A percentile compares a stretch with the other conserved stretches of the same genome.
Evolutionary conservation across 2,888 invertebrate genomes (phyloP).

Genomic region (Carpatolechia fugitivella): DNA sequence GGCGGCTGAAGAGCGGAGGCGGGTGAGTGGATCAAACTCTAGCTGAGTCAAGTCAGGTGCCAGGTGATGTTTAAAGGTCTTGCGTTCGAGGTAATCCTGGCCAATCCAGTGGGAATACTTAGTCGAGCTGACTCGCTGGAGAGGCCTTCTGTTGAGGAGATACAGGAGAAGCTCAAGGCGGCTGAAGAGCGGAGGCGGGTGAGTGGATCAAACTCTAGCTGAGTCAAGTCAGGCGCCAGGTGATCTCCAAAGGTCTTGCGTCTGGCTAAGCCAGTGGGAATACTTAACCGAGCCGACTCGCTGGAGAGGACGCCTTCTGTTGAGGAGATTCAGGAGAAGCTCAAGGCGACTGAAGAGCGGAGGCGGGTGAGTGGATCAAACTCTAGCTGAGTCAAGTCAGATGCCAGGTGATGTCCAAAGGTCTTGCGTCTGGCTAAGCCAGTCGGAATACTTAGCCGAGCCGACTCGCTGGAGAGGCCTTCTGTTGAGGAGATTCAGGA

Average conservation of each 20-base stretch:
- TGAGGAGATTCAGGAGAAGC: constrained; percentile 94
- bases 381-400: constrained; percentile 92
- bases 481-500: constrained; percentile 94
- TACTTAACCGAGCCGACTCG: constrained; percentile 83
- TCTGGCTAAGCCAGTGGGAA: constrained; percentile 89
- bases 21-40: constrained; percentile 80
- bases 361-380: constrained; percentile 89
- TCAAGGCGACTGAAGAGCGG: constrained; percentile 95
- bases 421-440: constrained; percentile 93
- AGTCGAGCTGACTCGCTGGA: constrained; percentile 84
- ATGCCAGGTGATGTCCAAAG: constrained; percentile 95
- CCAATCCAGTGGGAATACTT: constrained; percentile 86
- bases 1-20: constrained; percentile 95
- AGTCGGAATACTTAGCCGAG: constrained; percentile 82
- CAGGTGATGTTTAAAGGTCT: constrained; percentile 95
- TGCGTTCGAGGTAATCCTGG: constrained; percentile 94
- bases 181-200: constrained; percentile 97
- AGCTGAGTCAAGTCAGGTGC: constrained; percentile 94
- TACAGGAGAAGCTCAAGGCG: constrained; percentile 94
- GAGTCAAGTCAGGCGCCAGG: constrained; percentile 94
- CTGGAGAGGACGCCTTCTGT: constrained; percentile 87
- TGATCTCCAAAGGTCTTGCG: constrained; percentile 93
- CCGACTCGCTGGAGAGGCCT: constrained; percentile 84
- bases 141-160: constrained; percentile 90
- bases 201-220: constrained; percentile 83